Conservation (phyloP, 2,797 vertebrate genomes). For the Brachymystax lenok region DNA sequence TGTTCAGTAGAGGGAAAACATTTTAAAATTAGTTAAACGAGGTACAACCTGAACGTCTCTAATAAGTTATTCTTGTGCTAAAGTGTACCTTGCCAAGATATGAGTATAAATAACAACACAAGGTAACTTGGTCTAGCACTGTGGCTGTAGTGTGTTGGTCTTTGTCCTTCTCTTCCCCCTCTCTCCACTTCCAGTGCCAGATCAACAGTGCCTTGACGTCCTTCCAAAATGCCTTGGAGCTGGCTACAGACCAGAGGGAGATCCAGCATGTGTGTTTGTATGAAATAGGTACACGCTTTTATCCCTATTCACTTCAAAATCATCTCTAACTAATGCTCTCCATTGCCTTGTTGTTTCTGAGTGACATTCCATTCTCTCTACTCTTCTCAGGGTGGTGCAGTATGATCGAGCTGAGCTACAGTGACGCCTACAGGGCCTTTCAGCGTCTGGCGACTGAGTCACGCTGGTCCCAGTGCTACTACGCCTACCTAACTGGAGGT, state of each 20-base stretch:
- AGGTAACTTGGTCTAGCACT: background rate
- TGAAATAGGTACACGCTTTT: slow-evolving; percentile 86
- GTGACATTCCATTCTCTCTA: background rate
- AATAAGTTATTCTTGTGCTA: too few species aligned
- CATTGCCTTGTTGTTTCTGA: background rate
- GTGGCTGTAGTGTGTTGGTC: background rate
- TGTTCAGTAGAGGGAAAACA: background rate
- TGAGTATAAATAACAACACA: background rate
- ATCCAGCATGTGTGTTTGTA: slow-evolving; percentile 98
- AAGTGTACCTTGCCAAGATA: background rate
- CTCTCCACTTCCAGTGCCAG: slow-evolving; percentile 81
- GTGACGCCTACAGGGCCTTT: slow-evolving; percentile 90
- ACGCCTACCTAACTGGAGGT: slow-evolving; percentile 97
- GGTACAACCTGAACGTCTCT: background rate
- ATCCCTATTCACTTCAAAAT: background rate
- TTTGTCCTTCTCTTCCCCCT: slow-evolving; percentile 15
- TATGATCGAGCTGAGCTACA: slow-evolving; percentile 98
- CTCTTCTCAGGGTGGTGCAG: slow-evolving; percentile 91
- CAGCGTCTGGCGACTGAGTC: slow-evolving; percentile 95
- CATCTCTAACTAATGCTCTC: background rate
- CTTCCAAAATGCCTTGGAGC: slow-evolving; percentile 90
- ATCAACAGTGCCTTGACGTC: slow-evolving; percentile 96
- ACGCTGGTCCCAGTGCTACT: slow-evolving; percentile 98
- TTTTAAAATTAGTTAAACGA: too few species aligned
- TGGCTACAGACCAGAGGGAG: slow-evolving; percentile 94